Evolutionary conservation across 64 coral and sea anemone genomes (phyloP), one percentile per base, ranked within the genome.

Genomic region (Montipora efflorescens): DNA sequence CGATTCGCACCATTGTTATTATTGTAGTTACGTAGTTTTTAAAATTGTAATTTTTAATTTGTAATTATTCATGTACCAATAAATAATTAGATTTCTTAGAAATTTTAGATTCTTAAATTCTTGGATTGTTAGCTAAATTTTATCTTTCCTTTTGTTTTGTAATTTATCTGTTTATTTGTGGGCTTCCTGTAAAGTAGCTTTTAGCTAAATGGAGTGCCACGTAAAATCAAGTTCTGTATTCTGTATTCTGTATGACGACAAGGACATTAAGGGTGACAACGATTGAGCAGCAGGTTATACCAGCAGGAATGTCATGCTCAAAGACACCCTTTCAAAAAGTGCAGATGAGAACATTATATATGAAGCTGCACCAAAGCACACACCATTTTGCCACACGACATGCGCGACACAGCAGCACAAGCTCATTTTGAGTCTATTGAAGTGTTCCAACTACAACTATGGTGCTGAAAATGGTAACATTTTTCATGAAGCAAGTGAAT

Each of bases 401-500:
- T 86, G 82, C 44, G 13, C 15, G 1, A 16, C 19, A 5, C 59
- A 69, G 22, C 82, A 86, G 36, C 62, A 86, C 66, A 86, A 48
- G 66, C 82, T 86, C 19, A 43, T 86, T 18, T 16, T 86, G 7
- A 71, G 19, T 46, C 64, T 86, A 1, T 18, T 86, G 36, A 86
- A 86, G 4, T 86, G 62, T 50, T 71, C 82, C 36, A 86, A 86
- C 67, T 49, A 69, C n/a, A 20, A 48, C 46, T 64, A 82, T 44
- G 80, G 55, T 9, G 8, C 51, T 3, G 80, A 10, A 18, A 12
- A 69, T 12, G 7, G 10, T 8, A 46, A 83, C 81, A 43, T 36
- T 19, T 86, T 86, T 64, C 25, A 71, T 86, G 8, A 71, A 70
- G n/a, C 82, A 86, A 71, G 82, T 86, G 9, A 71, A 49, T 4